Conservation (phyloP, 1,140 invertebrate genomes). For the Tetramorium simillimum region DNA sequence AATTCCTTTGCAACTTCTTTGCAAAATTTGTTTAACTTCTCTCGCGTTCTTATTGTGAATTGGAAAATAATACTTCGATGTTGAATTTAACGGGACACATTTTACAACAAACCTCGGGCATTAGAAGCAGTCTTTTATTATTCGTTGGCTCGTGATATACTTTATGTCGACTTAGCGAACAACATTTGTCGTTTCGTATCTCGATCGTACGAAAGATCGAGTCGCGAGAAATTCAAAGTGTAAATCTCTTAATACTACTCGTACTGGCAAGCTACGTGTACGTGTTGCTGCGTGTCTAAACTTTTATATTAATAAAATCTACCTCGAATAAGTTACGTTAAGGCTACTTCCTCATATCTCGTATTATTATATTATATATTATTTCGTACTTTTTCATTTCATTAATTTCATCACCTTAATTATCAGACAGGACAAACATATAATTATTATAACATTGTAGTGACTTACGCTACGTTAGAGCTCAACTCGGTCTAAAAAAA, state of each 20-base stretch:
- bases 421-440: no score
- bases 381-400: no score
- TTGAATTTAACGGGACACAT: not conserved
- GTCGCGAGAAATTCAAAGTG: not conserved
- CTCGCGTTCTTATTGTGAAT: not conserved
- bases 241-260: constrained; percentile 54
- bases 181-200: not conserved
- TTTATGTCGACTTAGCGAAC: not conserved
- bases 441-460: not conserved
- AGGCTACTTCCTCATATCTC: constrained; percentile 62
- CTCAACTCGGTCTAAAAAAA: constrained; percentile 4
- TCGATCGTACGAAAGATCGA: not conserved
- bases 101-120: constrained; percentile 1
- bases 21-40: not conserved
- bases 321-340: constrained; percentile 76
- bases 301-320: constrained; percentile 55
- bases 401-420: no score
- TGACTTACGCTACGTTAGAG: constrained; percentile 15
- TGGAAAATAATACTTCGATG: not conserved
- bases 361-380: constrained; percentile 29
- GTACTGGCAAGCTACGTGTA: constrained; percentile 78
- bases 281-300: constrained; percentile 40
- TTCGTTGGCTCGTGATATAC: not conserved
- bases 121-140: not conserved
- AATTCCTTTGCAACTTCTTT: not conserved